Evolutionary conservation across 2,888 invertebrate species (phyloP), one percentile per base, ranked within the genome.

Genomic region (Mythimna albipuncta): DNA sequence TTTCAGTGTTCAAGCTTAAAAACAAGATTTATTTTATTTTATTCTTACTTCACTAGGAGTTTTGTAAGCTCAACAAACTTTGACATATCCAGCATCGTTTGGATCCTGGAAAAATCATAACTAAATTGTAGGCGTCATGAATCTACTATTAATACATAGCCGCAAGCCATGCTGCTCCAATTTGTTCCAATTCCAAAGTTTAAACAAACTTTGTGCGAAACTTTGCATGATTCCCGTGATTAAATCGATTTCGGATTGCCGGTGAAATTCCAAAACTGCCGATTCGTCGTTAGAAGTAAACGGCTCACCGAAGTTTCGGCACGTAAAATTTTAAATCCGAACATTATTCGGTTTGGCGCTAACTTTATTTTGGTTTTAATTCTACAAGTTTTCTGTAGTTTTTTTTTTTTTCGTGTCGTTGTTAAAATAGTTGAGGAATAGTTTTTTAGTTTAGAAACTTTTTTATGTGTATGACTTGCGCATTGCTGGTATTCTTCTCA

Each of bases 201-300:
- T 89, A 92, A 91, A 88, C 93, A 94, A 96, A 95, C 93, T 96
- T 94, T 93, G 91, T 91, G 89, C 85, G 88, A 90, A 94, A 95
- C 92, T 95, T 95, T 92, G 93, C 92, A 94, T 95, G 94, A 94
- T 95, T 95, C 91, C 92, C 89, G 94, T 95, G 94, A 95, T 95
- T 95, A 94, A 95, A 96, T 95, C 94, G 95, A 95, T 95, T 94
- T 93, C 91, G 89, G 92, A 94, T 95, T 94, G 94, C 94, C 93
- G 92, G 92, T 93, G 92, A 92, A 93, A 94, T 93, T 92, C 89
- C 89, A 85, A 94, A 94, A 94, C 94, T 93, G 94, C 92, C 92
- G 93, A 94, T 93, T 92, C 91, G 92, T 94, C 93, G 95, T 94
- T 93, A 92, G 90, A 90, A 91, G 91, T 89, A 89, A 94, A 92